Evolutionary conservation across 2,797 vertebrate species (phyloP).

Genomic region (Sebastes wilsoni): DNA sequence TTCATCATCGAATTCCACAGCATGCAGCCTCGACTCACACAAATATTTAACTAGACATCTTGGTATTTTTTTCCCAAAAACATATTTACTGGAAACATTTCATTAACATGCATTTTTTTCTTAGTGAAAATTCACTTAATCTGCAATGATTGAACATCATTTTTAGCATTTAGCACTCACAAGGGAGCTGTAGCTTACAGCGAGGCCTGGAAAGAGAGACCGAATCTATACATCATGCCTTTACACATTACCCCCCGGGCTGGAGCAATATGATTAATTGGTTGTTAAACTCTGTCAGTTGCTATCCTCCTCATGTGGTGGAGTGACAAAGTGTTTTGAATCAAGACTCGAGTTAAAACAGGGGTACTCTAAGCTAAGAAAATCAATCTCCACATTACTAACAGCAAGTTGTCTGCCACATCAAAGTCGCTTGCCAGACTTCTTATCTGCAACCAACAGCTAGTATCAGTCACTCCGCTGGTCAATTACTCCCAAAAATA

Average conservation of each 20-base stretch:
- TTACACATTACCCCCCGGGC: not conserved
- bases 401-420: slow-evolving; percentile 49
- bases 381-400: slow-evolving; percentile 52
- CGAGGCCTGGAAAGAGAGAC: not conserved
- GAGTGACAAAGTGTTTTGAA: slow-evolving; percentile 39
- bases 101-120: not conserved
- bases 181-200: not conserved
- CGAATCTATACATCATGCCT: slow-evolving; percentile 4
- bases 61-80: not conserved
- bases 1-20: slow-evolving; percentile 40
- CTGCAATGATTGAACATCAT: not conserved
- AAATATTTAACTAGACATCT: slow-evolving; percentile 3
- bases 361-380: slow-evolving; percentile 25
- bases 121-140: not conserved
- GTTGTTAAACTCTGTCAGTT: slow-evolving; percentile 17
- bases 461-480: slow-evolving; percentile 41
- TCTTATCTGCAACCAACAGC: slow-evolving; percentile 61
- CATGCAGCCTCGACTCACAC: slow-evolving; percentile 14
- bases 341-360: slow-evolving; percentile 37
- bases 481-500: slow-evolving; percentile 46
- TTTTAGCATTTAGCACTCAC: not conserved
- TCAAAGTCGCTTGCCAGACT: slow-evolving; percentile 50
- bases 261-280: slow-evolving; percentile 35
- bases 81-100: slow-evolving; percentile 7
- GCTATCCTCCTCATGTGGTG: not conserved